Evolutionary conservation across 2,113 vertebrate genomes (phyloP), one percentile per base, ranked within the genome.

Genomic region (Struthio camelus): DNA sequence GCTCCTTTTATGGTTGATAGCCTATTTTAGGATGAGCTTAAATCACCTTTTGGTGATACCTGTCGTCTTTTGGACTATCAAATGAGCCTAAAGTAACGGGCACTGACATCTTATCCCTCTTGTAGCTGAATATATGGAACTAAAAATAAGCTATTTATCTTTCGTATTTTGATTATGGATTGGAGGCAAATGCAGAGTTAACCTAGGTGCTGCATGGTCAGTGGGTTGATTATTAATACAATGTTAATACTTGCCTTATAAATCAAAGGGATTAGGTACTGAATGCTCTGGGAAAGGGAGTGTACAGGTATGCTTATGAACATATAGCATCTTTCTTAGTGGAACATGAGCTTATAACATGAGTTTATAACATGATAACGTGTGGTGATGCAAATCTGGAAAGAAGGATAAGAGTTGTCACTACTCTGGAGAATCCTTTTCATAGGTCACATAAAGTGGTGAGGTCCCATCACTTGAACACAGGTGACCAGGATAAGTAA

Each of bases 401-500:
- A 65, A 48, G 34, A 51, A 34, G 18, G 18, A 7, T 56, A 22
- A 16, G 82, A 89, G 10, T 66, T 78, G 58, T 18, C 19, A 8
- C 62, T 85, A 42, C 46, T 44, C 42, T 65, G n/a, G 58, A 44
- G 61, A 58, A 42, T 36, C 16, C 14, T 65, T 62, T 71, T 79
- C 9, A 18, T 22, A 65, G 14, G 28, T 48, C 14, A 23, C 40
- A 10, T n/a, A 11, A 71, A 40, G 9, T 38, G 38, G 16, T 61
- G 62, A 36, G 0, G 0, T 14, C 19, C 20, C 69, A 32, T 51
- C 32, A 20, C 71, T 72, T 0, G 0, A n/a, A 40, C 30, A 17
- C 2, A 1, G 1, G 12, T 65, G 28, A 7, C 34, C 5, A 32
- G 73, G 51, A 34, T 44, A 51, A 51, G 48, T 59, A 46, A 6